These are phyloP conservation scores for Corella eumyota DNA, from an alignment of 23 tunicate genomes.

Conservation along the genomic window DNA sequence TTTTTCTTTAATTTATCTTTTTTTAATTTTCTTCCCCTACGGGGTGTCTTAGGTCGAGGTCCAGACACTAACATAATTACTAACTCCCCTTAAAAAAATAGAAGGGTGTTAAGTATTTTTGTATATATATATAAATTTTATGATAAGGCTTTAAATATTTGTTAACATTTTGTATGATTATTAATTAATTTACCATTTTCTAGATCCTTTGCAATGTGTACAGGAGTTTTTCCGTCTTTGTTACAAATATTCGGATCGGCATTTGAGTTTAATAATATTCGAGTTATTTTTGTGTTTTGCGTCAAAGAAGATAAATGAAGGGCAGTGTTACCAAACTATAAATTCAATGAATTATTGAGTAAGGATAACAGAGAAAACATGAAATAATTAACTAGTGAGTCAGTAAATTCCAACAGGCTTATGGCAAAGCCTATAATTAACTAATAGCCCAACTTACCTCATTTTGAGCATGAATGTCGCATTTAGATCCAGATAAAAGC, in stretches of 20 bases:
- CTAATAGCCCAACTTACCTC: conserved; percentile 15
- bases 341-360: too few relatives aligned
- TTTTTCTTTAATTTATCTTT: not conserved
- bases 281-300: conserved; percentile 19
- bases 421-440: too few relatives aligned
- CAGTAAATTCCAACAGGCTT: too few relatives aligned
- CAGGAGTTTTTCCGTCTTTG: conserved; percentile 24
- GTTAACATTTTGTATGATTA: too few relatives aligned
- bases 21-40: not conserved
- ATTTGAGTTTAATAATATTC: conserved; percentile 24
- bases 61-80: conserved; percentile 43
- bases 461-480: conserved; percentile 47
- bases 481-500: conserved; percentile 19
- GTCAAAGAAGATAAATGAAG: conserved; percentile 31
- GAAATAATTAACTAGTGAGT: too few relatives aligned
- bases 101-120: too few relatives aligned
- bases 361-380: too few relatives aligned
- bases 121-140: too few relatives aligned
- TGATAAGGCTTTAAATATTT: too few relatives aligned
- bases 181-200: conserved; percentile 30
- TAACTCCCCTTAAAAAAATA: conserved; percentile 24
- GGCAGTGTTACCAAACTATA: conserved; percentile 58
- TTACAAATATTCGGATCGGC: conserved; percentile 17
- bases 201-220: conserved; percentile 37
- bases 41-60: conserved; percentile 8